Conservation (phyloP, 2,797 vertebrate species). For the Notamacropus eugenii region DNA sequence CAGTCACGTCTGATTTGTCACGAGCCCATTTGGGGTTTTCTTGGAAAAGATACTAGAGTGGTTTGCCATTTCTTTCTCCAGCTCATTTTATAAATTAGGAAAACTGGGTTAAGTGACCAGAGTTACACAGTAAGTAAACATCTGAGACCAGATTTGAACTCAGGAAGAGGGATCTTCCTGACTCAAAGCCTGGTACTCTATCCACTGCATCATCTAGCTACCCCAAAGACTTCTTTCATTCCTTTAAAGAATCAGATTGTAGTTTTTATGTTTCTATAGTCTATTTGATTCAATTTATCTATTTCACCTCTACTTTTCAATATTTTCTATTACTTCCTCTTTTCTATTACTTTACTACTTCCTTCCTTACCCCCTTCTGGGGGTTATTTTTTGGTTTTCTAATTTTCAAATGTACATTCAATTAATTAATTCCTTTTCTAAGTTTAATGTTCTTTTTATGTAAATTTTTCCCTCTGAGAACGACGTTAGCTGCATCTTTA, state of each 20-base stretch:
- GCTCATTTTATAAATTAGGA: background rate
- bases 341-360: background rate
- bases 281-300: background rate
- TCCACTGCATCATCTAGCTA: background rate
- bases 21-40: background rate
- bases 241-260: background rate
- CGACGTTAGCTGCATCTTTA: background rate
- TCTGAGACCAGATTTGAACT: background rate
- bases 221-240: background rate
- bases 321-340: background rate
- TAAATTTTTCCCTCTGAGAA: background rate
- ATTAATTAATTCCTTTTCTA: background rate
- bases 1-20: no score
- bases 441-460: background rate
- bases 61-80: background rate
- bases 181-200: background rate
- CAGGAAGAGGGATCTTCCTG: background rate
- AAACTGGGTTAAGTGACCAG: background rate
- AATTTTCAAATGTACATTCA: background rate
- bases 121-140: background rate
- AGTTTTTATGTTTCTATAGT: background rate
- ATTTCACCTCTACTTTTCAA: background rate
- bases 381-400: background rate
- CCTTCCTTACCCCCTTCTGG: background rate
- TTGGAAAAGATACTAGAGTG: background rate